Base-by-base conservation (phyloP, 1,140 invertebrate genomes). In the Ganaspis sp. region DNA sequence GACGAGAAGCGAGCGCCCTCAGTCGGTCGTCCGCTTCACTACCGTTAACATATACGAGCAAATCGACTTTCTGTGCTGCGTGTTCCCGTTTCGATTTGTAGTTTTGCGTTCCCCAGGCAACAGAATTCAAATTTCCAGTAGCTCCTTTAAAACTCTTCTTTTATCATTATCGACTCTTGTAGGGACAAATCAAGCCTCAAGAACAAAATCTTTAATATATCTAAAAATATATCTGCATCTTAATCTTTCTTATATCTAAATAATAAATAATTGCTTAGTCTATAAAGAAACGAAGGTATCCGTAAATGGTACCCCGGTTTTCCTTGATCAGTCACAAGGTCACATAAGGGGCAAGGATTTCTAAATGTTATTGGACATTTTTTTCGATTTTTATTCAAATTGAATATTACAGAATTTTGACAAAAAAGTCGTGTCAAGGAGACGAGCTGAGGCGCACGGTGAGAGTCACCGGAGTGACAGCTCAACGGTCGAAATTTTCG, bases 111-210 rank as follows among this genome's bases (percentile, higher is more conserved):
- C 69, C 73, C 77, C 75, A 73, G 77, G 64, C 38, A 77, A 58
- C 76, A 72, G 81, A 81, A 86, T 88, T 87, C 85, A 79, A 86
- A 82, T 88, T 88, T 81, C 76, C 71, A 69, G 73, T 49, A 71
- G 34, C 71, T 37, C 21, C 73, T 79, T 49, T 40, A 72, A 69
- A 38, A 29, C 69, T 17, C 64, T 70, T 74, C n/a, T 78, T 37
- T 72, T 19, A 4, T 49, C 4, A 15, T 45, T 15, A 15, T 15
- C 42, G 42, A 15, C n/a, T n/a, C n/a, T n/a, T n/a, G n/a, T n/a
- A n/a, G n/a, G n/a, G n/a, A n/a, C n/a, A n/a, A n/a, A n/a, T n/a
- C n/a, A n/a, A n/a, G n/a, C n/a, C n/a, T n/a, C n/a, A n/a, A n/a
- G n/a, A n/a, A n/a, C n/a, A n/a, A n/a, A n/a, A n/a, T n/a, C n/a